Evolutionary conservation across 2,888 invertebrate genomes (phyloP), one percentile per base, ranked within the genome.

Genomic region (Eupithecia abbreviata): DNA sequence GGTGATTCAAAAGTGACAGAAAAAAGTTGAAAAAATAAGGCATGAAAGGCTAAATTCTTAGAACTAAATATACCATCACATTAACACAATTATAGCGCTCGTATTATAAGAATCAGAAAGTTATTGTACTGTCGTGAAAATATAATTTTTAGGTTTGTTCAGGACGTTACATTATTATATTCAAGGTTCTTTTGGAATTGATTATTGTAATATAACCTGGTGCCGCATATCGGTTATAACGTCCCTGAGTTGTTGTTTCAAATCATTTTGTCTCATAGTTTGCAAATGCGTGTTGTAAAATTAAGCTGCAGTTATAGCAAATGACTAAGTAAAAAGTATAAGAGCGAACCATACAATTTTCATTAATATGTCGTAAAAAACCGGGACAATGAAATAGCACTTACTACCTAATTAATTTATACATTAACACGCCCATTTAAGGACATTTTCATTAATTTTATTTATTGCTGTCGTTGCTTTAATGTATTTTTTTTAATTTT

Each of bases 401-500:
- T 79, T 78, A 79, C 51, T 71, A 79, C 72, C 51, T 71, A 79
- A 71, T 70, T 85, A 85, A 87, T 89, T 89, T 85, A 84, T 72
- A 86, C 87, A 87, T 88, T 87, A 88, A 85, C 86, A 84, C 85
- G 83, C 82, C 84, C 86, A 87, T 88, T 89, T 84, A 83, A 83
- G 84, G 82, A 85, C 87, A 86, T 85, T 88, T 88, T 89, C 86
- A 87, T 89, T 89, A 85, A 82, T 88, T 85, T 90, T 88, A 92
- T 91, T 92, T 90, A 92, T 90, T 79, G 84, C 85, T 85, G 84
- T 87, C 88, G 85, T 90, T 89, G 85, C 87, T 88, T 87, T 90
- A 90, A 92, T 87, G 90, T 30, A 30, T 89, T 90, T 88, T 90
- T 88, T 85, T 85, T 87, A 84, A 86, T 71, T 65, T 85, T 81